Base-by-base conservation (phyloP, 2,888 invertebrate species). In the Abrostola triplasia region DNA sequence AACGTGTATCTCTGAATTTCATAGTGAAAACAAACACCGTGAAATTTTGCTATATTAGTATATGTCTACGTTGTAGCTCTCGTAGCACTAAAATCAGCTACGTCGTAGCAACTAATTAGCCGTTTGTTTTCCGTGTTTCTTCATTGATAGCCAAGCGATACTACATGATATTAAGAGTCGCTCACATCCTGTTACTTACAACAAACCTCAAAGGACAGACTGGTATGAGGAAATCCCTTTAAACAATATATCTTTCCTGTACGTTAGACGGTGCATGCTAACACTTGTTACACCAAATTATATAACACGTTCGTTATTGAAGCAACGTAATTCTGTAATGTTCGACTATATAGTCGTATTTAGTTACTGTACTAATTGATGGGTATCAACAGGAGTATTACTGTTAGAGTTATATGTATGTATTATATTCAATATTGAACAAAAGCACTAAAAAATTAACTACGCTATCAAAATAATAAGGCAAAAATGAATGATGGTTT, bases 241-340 rank as follows among this genome's bases (percentile, higher is more conserved):
- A 76, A 80, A 77, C 80, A 79, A 79, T 84, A 82, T 80, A 80
- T 81, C 74, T 79, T 77, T 69, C 57, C 63, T 59, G 36, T 42
- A 60, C 67, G 67, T 75, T 60, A 73, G 66, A 50, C 59, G 64
- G 57, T 65, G 73, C 70, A 70, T 66, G 57, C 54, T 65, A 50
- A 49, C 63, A 67, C 62, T 67, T 75, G 70, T 54, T 64, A 60
- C 13, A 35, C 35, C 0, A 62, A 56, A 70, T 75, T 75, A 66
- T 52, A 51, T 66, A 41, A 62, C 59, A 5, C 37, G 38, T 51
- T 36, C 50, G 36, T 49, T 70, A 70, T 65, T 41, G 50, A 51
- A 51, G 51, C 44, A 56, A 37, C 44, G 37, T 65, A 42, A 38
- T 47, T 44, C 47, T 49, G 9, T 52, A 36, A 24, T 50, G 47